Percentiles rank a stretch among this genome's conserved stretches.
Conservation (phyloP, 2,797 vertebrate species). For the Scarus forsteni region DNA sequence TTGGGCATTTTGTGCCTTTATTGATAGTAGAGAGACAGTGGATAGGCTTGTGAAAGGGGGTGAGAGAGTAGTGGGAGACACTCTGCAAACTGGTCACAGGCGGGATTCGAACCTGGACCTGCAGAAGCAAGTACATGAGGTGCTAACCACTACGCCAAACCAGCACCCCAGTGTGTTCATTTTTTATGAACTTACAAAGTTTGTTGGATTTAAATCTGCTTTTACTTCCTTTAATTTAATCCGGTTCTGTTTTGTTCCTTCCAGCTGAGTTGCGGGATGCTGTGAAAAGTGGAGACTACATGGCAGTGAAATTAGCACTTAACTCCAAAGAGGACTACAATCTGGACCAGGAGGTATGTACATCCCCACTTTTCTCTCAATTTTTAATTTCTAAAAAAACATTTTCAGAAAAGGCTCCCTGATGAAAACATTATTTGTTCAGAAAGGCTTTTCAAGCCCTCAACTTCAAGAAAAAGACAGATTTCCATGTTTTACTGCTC, state of each 20-base stretch:
- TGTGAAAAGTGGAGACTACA: slow-evolving; percentile 96
- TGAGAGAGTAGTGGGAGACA: too few species aligned
- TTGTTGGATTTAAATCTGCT: neutral
- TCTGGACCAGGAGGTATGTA: slow-evolving; percentile 94
- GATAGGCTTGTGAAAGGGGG: too few species aligned
- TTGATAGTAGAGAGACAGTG: too few species aligned
- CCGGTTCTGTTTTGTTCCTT: slow-evolving; percentile 4
- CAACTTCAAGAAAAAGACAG: slow-evolving; percentile 17
- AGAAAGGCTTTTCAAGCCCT: neutral
- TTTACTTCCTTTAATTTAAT: neutral
- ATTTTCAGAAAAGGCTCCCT: neutral
- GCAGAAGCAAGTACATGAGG: too few species aligned
- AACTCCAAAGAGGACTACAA: slow-evolving; percentile 95
- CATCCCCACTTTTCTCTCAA: neutral
- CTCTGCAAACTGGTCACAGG: too few species aligned
- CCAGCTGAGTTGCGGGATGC: slow-evolving; percentile 93
- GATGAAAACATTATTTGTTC: neutral
- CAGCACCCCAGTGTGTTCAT: too few species aligned
- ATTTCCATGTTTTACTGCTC: slow-evolving; percentile 30
- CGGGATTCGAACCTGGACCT: too few species aligned
- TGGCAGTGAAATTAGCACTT: slow-evolving; percentile 94
- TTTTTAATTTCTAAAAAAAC: neutral
- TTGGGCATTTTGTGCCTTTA: too few species aligned
- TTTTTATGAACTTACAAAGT: too few species aligned
- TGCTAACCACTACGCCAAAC: too few species aligned